Percentiles rank a stretch among this genome's conserved stretches.
Conservation (phyloP, 1,140 invertebrate species). For the Drosophila lowei region DNA sequence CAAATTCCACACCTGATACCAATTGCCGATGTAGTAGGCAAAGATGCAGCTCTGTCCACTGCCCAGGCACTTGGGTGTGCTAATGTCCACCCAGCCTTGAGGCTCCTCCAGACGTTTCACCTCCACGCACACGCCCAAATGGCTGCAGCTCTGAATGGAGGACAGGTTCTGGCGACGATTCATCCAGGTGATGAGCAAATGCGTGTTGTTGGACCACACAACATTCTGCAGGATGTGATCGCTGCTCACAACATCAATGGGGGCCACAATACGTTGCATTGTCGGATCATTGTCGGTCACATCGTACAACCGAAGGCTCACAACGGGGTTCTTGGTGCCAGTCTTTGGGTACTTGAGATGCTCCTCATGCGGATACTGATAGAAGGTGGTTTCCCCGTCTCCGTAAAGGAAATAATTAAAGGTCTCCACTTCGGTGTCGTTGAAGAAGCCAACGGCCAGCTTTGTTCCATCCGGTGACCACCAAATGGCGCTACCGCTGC, state of each 20-base stretch:
- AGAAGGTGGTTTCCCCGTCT: constrained; percentile 86
- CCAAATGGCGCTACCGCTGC: constrained; percentile 93
- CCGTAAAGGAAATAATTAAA: constrained; percentile 87
- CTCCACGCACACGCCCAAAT: constrained; percentile 56
- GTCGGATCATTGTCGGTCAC: constrained; percentile 82
- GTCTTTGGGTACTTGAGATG: constrained; percentile 93
- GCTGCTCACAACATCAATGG: constrained; percentile 83
- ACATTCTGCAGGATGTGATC: constrained; percentile 87
- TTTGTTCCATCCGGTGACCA: constrained; percentile 91
- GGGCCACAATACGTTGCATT: constrained; percentile 75
- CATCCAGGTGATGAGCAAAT: constrained; percentile 91
- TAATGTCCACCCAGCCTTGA: constrained; percentile 67
- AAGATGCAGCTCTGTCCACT: constrained; percentile 65
- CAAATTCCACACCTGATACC: constrained; percentile 75
- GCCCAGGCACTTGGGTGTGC: constrained; percentile 61
- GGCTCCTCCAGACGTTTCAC: constrained; percentile 68
- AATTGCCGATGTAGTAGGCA: constrained; percentile 73
- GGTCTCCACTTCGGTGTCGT: constrained; percentile 89
- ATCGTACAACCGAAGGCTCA: constrained; percentile 88
- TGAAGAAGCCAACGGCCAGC: constrained; percentile 92
- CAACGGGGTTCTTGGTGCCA: constrained; percentile 90
- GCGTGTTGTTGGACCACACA: constrained; percentile 89
- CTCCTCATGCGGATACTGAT: constrained; percentile 94
- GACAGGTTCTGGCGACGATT: constrained; percentile 92
- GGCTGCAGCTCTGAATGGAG: constrained; percentile 75